Evolutionary conservation across 2,888 invertebrate genomes (phyloP), one percentile per base, ranked within the genome.

Genomic region (Tipula confusa): DNA sequence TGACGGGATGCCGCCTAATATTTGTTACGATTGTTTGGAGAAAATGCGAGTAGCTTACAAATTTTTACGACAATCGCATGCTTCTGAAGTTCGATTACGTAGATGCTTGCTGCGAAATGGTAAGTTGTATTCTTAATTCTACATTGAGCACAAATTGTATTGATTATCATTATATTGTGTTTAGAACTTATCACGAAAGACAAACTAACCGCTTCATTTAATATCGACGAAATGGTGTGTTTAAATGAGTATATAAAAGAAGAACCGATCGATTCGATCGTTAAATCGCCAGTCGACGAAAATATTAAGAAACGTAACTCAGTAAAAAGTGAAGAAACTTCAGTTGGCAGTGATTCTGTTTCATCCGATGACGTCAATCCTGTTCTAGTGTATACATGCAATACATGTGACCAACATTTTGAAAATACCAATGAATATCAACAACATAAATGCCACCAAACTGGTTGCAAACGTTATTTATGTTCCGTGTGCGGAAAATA

Each of bases 11-110:
- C 84, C 84, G 13, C 79, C 81, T 11, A 24, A 29, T 7, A 84
- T 83, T 48, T 84, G 84, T 33, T 9, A 83, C 7, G 83, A 48
- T 29, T 84, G 84, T 79, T 18, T 84, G 3, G 82, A 82, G 1
- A 81, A 83, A 15, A 11, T 84, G 18, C 36, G 83, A 1, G 83
- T 80, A 1, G 83, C 83, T 3, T 82, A 82, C 11, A 64, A 82
- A 83, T 84, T 84, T 29, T 33, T 82, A 29, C 7, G 24, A 13
- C 83, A 84, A 29, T 84, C 79, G 38, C 64, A 83, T 13, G 36
- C 83, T 0, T 83, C 83, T 3, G 84, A 84, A n/a, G 64, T 80
- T 43, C 79, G 4, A 5, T 29, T 31, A 82, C 29, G 33, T 2
- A 11, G 36, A 64, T 18, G 79, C 64, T 33, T 83, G 81, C 11